Conservation (phyloP, 2,113 vertebrate species). For the Aix galericulata region DNA sequence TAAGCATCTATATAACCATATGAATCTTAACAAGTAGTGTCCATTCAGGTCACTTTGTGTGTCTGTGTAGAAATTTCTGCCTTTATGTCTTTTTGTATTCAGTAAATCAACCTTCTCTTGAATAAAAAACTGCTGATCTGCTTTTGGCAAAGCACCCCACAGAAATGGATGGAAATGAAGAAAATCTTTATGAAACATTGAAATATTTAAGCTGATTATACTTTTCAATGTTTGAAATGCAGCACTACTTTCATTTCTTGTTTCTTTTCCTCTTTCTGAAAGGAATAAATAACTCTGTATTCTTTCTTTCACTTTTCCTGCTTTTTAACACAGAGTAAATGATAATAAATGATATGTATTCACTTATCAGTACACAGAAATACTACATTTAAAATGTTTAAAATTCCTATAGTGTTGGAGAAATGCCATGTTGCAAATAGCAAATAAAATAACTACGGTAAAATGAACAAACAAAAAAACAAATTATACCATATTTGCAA, state of each 20-base stretch:
- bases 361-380: not conserved
- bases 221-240: not conserved
- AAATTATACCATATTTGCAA: not conserved
- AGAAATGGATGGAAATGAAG: not conserved
- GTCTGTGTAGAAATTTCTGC: not conserved
- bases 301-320: not conserved
- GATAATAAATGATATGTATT: not conserved
- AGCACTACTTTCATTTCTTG: not conserved
- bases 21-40: not conserved
- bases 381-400: not conserved
- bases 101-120: not conserved
- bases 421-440: not conserved
- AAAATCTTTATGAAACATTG: not conserved
- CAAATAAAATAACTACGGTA: not conserved
- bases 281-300: not conserved
- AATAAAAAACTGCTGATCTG: not conserved
- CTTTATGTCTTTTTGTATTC: not conserved
- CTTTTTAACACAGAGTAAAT: not conserved
- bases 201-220: not conserved
- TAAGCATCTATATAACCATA: not conserved
- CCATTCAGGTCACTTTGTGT: not conserved
- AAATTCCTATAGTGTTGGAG: not conserved
- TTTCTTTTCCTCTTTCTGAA: not conserved
- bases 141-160: not conserved
- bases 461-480: not conserved